Percentiles rank a stretch among this genome's conserved stretches.
Evolutionary conservation across 2,888 invertebrate species (phyloP).

Genomic region (Eristalis pertinax): DNA sequence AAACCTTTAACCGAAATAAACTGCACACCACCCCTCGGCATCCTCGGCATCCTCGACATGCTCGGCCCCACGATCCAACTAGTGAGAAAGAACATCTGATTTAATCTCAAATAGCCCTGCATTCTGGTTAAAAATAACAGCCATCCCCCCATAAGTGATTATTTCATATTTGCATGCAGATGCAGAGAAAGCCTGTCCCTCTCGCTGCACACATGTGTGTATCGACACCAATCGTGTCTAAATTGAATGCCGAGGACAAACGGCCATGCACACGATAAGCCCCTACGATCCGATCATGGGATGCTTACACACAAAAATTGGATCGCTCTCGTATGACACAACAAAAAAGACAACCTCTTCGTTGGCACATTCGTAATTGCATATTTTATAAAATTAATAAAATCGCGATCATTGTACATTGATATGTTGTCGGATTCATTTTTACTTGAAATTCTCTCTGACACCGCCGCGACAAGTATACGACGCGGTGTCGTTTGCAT

Average conservation of each 20-base stretch:
- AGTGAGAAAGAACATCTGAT: not conserved
- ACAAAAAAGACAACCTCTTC: no score
- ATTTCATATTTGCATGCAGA: not conserved
- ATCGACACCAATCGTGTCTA: conserved; percentile 39
- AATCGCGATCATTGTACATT: conserved; percentile 33
- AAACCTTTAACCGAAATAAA: not conserved
- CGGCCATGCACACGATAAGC: conserved; percentile 22
- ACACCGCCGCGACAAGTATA: not conserved
- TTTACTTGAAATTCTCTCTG: conserved; percentile 16
- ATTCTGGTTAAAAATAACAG: not conserved
- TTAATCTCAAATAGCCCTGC: not conserved
- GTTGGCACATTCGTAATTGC: not conserved
- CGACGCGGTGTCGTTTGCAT: not conserved
- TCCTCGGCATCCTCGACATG: no score
- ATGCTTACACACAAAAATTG: not conserved
- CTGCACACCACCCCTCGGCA: no score
- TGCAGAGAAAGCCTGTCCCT: not conserved
- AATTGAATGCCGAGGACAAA: conserved; percentile 40
- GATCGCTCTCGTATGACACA: not conserved
- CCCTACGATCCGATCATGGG: not conserved
- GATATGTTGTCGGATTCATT: conserved; percentile 40
- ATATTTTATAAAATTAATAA: conserved; percentile 36
- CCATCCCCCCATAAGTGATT: not conserved
- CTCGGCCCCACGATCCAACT: no score
- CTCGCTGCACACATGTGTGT: not conserved